These are phyloP conservation scores for Hyles vespertilio DNA, from an alignment of 1,140 invertebrate genomes.

Conservation along the genomic window DNA sequence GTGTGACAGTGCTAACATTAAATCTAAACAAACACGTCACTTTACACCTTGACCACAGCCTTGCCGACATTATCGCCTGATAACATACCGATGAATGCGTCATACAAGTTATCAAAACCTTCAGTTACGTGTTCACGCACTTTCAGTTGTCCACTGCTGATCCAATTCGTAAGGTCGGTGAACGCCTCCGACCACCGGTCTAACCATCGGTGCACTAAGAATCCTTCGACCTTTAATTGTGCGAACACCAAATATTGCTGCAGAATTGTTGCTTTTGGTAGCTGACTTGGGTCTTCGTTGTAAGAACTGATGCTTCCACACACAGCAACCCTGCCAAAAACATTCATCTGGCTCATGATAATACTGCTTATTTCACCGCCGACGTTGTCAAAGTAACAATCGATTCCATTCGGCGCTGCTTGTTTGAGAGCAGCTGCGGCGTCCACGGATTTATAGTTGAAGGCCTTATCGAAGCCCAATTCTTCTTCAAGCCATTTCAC, in stretches of 20 bases:
- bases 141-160: constrained; percentile 75
- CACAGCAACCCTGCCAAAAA: constrained; percentile 74
- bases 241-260: constrained; percentile 64
- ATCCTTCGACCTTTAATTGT: constrained; percentile 57
- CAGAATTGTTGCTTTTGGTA: constrained; percentile 38
- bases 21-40: no score
- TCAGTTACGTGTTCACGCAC: constrained; percentile 73
- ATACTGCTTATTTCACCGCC: constrained; percentile 78
- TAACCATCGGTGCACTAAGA: constrained; percentile 30
- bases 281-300: constrained; percentile 32
- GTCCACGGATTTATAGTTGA: constrained; percentile 82
- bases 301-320: constrained; percentile 76
- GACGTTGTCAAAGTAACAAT: constrained; percentile 78
- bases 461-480: constrained; percentile 80
- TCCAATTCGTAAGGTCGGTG: constrained; percentile 66
- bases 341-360: constrained; percentile 77
- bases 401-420: constrained; percentile 77
- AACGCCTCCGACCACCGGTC: constrained; percentile 66
- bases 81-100: constrained; percentile 78
- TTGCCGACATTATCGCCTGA: constrained; percentile 78
- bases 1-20: no score
- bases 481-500: constrained; percentile 79
- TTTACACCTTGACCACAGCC: constrained; percentile 75
- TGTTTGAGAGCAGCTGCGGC: constrained; percentile 72
- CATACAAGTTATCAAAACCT: constrained; percentile 78